These are phyloP conservation scores for Boleophthalmus pectinirostris DNA, from an alignment of 2,113 vertebrate genomes.

Conservation along the genomic window DNA sequence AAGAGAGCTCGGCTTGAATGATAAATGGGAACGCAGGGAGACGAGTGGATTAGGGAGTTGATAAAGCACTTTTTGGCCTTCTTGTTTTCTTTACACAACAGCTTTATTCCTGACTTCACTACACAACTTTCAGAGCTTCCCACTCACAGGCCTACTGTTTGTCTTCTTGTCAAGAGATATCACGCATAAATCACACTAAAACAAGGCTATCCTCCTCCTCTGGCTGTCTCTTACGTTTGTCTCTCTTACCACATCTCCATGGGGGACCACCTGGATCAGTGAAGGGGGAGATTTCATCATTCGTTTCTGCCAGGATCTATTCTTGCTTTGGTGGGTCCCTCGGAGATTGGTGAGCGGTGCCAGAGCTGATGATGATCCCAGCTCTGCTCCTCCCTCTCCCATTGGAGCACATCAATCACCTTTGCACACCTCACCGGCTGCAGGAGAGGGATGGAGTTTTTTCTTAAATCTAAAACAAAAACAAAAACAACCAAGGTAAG, in stretches of 20 bases:
- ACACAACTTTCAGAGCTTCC: neutral
- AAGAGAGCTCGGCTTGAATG: constrained; percentile 35
- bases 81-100: constrained; percentile 17
- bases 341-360: constrained; percentile 56
- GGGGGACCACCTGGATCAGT: constrained; percentile 40
- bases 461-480: constrained; percentile 24
- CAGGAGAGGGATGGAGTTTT: constrained; percentile 14
- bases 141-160: constrained; percentile 17
- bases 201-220: constrained; percentile 17
- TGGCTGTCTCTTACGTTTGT: constrained; percentile 14
- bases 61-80: constrained; percentile 18
- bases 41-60: constrained; percentile 32
- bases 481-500: neutral
- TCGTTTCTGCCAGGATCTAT: constrained; percentile 53
- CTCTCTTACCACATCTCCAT: constrained; percentile 13
- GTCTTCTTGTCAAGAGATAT: constrained; percentile 27
- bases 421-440: constrained; percentile 35
- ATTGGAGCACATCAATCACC: constrained; percentile 68
- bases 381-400: constrained; percentile 54
- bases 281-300: constrained; percentile 58
- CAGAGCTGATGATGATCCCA: constrained; percentile 57
- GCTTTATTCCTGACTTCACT: constrained; percentile 5
- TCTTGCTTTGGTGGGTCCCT: constrained; percentile 56
- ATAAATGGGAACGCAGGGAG: constrained; percentile 30
- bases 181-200: constrained; percentile 29